A percentile compares a stretch with the other conserved stretches of the same genome.
phyloP scores from a whole-genome alignment of 2,797 vertebrate genomes.

The Acanthurus leucopareius region DNA sequence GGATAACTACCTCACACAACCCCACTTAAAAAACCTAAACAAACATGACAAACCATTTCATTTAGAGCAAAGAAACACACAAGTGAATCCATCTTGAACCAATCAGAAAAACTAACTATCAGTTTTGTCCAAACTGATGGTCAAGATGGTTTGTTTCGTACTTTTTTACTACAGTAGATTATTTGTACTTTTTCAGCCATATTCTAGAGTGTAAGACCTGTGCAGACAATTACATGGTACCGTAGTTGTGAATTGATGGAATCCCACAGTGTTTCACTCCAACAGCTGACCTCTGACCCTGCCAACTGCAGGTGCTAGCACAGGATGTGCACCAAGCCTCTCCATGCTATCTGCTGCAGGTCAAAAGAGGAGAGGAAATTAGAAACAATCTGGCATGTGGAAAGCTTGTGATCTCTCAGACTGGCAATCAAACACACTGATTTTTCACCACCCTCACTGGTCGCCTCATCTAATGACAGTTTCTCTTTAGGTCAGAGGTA shows the following conservation, averaged over 20 bases:
- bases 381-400: conserved; percentile 22
- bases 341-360: background rate
- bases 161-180: background rate
- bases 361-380: conserved; percentile 30
- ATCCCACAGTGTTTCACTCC: conserved; percentile 5
- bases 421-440: conserved; percentile 40
- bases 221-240: conserved; percentile 1
- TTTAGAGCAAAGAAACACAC: too few species aligned
- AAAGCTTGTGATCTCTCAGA: conserved; percentile 46
- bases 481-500: conserved; percentile 52
- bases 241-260: conserved; percentile 12
- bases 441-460: conserved; percentile 33
- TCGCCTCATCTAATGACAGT: conserved; percentile 33
- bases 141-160: too few species aligned
- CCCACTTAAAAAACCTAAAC: too few species aligned
- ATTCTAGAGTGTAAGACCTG: background rate
- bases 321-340: conserved; percentile 9
- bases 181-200: background rate
- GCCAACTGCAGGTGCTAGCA: background rate
- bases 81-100: too few species aligned
- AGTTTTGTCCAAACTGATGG: too few species aligned
- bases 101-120: too few species aligned
- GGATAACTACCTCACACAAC: too few species aligned
- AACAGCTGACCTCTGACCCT: conserved; percentile 24
- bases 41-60: too few species aligned